phyloP scores from a whole-genome alignment of 2,113 vertebrate species.

The Marmota flaviventris region DNA sequence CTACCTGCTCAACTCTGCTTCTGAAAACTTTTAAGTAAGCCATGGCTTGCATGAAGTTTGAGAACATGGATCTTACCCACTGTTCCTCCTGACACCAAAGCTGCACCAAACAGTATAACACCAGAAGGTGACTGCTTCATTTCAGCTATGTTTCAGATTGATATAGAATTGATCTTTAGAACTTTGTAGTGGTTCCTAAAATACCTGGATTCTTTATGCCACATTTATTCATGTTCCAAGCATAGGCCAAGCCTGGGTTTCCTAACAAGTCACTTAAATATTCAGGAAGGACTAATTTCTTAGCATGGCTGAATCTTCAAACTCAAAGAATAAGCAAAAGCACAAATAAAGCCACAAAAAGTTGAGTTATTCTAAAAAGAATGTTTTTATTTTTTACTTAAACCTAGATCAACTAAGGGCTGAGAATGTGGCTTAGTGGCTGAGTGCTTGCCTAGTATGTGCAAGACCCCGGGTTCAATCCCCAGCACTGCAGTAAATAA shows the following conservation, averaged over 20 bases:
- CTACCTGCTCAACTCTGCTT: neutral
- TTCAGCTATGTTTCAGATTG: neutral
- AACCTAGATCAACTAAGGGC: neutral
- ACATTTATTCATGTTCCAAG: neutral
- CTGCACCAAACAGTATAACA: neutral
- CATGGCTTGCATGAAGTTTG: neutral
- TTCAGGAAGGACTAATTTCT: neutral
- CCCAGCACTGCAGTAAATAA: no score
- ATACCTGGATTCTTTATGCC: neutral
- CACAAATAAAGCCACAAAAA: slow-evolving; percentile 29
- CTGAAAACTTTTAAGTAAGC: neutral
- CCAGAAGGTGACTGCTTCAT: neutral
- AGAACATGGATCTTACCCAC: neutral
- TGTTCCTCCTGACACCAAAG: neutral
- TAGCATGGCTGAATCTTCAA: neutral
- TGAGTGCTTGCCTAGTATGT: no score
- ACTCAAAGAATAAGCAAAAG: slow-evolving; percentile 18
- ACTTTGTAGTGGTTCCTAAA: neutral
- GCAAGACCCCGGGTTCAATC: no score
- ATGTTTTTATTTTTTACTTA: slow-evolving; percentile 56
- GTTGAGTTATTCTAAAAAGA: neutral
- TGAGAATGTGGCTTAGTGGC: no score
- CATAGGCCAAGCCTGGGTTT: neutral
- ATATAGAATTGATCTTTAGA: neutral
- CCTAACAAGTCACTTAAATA: neutral